phyloP scores from a whole-genome alignment of 2,113 vertebrate species.

The Muscicapa adusta region DNA sequence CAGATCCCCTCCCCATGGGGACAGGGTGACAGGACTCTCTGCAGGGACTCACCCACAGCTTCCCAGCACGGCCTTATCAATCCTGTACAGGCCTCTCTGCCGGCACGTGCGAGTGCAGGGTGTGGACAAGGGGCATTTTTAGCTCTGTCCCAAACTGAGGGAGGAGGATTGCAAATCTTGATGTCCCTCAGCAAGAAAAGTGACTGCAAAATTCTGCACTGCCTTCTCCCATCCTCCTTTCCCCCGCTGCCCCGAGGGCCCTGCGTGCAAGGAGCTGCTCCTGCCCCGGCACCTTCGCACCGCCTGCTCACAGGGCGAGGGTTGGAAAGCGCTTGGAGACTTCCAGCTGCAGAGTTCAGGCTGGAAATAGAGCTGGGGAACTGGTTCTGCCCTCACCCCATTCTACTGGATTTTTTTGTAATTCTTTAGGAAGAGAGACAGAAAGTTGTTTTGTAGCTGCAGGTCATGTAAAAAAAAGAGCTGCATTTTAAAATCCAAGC shows the following conservation, averaged over 20 bases:
- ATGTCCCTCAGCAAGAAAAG: not conserved
- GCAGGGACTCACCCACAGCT: not conserved
- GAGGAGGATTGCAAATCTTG: conserved; percentile 41
- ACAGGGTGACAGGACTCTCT: not conserved
- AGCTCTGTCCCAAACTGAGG: not conserved
- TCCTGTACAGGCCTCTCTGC: not conserved
- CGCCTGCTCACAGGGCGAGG: not conserved
- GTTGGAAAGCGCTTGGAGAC: not conserved
- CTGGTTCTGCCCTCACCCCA: not conserved
- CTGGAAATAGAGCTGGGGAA: not conserved
- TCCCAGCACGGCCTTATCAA: conserved; percentile 12
- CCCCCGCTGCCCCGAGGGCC: not conserved
- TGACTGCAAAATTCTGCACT: not conserved
- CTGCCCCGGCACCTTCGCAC: not conserved
- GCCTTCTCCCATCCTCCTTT: not conserved
- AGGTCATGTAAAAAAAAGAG: conserved; percentile 31
- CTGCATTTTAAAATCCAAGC: not conserved
- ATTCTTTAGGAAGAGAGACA: not conserved
- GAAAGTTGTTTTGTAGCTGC: conserved; percentile 49
- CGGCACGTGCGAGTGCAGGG: not conserved
- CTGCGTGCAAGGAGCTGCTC: not conserved
- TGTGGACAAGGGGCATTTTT: not conserved
- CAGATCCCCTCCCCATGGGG: rapidly evolving
- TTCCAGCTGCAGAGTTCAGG: not conserved
- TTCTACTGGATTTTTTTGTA: not conserved